Conservation (phyloP, 1,140 invertebrate genomes). For the Drosophila aff. region DNA sequence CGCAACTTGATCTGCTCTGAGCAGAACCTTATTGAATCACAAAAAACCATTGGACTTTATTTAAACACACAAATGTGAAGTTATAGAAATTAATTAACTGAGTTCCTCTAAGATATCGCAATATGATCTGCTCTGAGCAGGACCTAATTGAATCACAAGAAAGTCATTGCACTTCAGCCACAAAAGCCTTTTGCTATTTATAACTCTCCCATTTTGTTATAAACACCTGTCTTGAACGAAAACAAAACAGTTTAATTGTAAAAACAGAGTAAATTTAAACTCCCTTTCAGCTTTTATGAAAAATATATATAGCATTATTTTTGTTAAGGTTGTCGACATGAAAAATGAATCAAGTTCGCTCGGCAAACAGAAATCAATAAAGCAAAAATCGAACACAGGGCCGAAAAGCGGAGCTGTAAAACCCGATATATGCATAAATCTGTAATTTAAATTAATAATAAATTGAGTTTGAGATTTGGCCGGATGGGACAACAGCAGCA, state of each 20-base stretch:
- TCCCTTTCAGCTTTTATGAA: not conserved
- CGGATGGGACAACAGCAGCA: constrained; percentile 38
- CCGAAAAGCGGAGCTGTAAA: constrained; percentile 6
- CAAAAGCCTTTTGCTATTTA: constrained; percentile 11
- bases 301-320: not conserved
- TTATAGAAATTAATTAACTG: not conserved
- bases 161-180: not conserved
- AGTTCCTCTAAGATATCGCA: not conserved
- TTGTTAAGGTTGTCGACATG: constrained; percentile 13
- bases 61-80: not conserved
- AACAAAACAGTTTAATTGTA: constrained; percentile 5
- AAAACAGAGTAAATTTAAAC: constrained; percentile 12
- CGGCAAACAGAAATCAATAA: constrained; percentile 10
- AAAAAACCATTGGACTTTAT: not conserved
- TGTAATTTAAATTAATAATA: constrained; percentile 41
- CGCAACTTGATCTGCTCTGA: not conserved
- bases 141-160: no score
- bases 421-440: constrained; percentile 7
- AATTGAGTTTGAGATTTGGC: constrained; percentile 22
- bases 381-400: constrained; percentile 22
- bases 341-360: constrained; percentile 10
- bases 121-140: not conserved
- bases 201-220: not conserved
- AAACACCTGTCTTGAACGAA: constrained; percentile 9
- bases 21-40: not conserved